Percentiles rank a stretch among this genome's conserved stretches.
Conservation (phyloP, 2,113 vertebrate genomes). For the Callipepla californica region DNA sequence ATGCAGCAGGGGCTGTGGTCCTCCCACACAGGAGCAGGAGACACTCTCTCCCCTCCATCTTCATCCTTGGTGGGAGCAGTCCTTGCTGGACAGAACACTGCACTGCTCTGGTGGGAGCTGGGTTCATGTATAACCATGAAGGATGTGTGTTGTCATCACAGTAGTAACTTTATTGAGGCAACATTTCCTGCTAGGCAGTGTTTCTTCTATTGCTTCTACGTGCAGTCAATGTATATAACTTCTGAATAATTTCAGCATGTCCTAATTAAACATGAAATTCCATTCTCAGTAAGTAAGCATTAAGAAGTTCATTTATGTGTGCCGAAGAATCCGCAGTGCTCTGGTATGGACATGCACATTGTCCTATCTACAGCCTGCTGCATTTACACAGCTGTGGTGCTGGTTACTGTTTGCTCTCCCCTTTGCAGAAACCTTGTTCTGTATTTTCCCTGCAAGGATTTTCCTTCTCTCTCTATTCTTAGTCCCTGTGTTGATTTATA, state of each 20-base stretch:
- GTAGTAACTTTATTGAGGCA: background rate
- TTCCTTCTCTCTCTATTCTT: conserved; percentile 28
- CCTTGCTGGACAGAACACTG: fast-evolving
- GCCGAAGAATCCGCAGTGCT: background rate
- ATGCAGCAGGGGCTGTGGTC: background rate
- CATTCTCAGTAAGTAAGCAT: background rate
- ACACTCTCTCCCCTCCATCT: background rate
- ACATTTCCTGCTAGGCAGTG: background rate
- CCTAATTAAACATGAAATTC: background rate
- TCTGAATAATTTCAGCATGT: background rate
- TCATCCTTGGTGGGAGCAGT: fast-evolving
- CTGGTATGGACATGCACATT: background rate
- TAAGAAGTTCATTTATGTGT: background rate
- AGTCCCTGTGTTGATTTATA: conserved; percentile 1
- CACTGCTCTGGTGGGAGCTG: background rate
- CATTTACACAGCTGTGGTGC: conserved; percentile 47
- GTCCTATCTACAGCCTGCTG: background rate
- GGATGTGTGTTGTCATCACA: background rate
- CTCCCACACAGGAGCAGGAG: fast-evolving
- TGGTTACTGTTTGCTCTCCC: conserved; percentile 8
- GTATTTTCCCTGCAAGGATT: conserved; percentile 29
- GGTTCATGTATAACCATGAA: background rate
- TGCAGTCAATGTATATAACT: background rate
- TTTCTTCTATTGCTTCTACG: background rate
- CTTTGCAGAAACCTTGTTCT: background rate